Evolutionary conservation across 2,888 invertebrate genomes (phyloP), one percentile per base, ranked within the genome.

Genomic region (Drosophila algonquin): DNA sequence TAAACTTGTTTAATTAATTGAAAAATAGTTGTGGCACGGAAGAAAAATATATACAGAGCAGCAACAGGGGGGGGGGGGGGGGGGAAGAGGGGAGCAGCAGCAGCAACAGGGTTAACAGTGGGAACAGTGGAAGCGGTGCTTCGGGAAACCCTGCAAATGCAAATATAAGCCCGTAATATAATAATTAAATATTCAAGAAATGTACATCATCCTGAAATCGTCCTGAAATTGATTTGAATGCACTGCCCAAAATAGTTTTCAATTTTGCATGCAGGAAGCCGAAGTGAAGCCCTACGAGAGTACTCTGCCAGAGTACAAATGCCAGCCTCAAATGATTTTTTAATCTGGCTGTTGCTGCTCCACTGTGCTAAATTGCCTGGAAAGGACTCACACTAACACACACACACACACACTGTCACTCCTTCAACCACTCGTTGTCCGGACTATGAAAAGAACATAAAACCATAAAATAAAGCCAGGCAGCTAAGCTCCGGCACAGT

Each of bases 1-100:
- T 63, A 76, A 79, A 84, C 67, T 89, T 79, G 81, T 69, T 87
- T 89, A 85, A 89, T 85, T 89, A 89, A 85, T 85, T 85, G 75
- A 81, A 84, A 87, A 84, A 75, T 76, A 74, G 30, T 30, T 30
- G 8, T 30, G 30, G 8, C 12, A 21, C 46, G 27, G 57, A 27
- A 44, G 12, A 35, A 44, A 56, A 50, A 40, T 30, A 12, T 7
- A 14, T 14, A 32, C 32, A 32, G 10, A 30, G 32, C 32, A 10
- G 32, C 32, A 30, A 40, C 10, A 12, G 12, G 12, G 5, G 12
- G 5, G 12, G 35, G 0, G 5, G 1, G 0, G 24, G 24, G 24
- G 24, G 24, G 24, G 3, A 24, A 5, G 24, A 5, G 24, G 24
- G 24, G 3, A 24, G 24, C 4, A 5, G 24, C 12, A 14, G 35